A percentile compares a stretch with the other conserved stretches of the same genome.
Evolutionary conservation across 2,888 invertebrate species (phyloP).

Genomic region (Xestia rhomboidea): DNA sequence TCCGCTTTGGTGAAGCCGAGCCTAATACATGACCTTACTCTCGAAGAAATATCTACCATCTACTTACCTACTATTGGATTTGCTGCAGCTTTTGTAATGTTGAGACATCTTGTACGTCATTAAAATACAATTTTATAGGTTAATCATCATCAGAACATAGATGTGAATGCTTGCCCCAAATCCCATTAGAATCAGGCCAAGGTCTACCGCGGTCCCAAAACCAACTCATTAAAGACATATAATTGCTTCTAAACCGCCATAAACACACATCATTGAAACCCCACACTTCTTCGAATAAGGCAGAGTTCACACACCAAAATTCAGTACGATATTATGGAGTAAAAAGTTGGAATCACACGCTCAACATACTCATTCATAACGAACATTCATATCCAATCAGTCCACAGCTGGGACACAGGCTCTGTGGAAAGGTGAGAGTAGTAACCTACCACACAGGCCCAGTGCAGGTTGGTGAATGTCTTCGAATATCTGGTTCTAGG

Average conservation of each 20-base stretch:
- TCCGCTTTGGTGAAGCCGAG: neutral
- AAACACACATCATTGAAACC: slow-evolving; percentile 8
- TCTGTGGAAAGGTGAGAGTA: neutral
- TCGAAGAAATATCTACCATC: neutral
- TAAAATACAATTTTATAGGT: neutral
- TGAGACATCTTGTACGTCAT: neutral
- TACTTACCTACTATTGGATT: neutral
- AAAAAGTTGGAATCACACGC: neutral
- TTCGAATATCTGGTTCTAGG: neutral
- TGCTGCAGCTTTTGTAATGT: neutral
- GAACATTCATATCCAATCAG: neutral
- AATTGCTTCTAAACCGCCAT: slow-evolving; percentile 30
- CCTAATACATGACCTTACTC: neutral
- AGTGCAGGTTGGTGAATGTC: neutral
- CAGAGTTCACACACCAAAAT: neutral
- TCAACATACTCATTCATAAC: too few species aligned
- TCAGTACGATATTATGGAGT: neutral
- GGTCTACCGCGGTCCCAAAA: slow-evolving; percentile 2
- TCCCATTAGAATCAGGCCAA: slow-evolving; percentile 20
- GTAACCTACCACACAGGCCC: neutral
- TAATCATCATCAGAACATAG: neutral
- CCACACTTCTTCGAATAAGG: slow-evolving; percentile 9
- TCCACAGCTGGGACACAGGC: neutral
- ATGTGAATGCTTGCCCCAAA: neutral
- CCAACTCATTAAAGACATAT: slow-evolving; percentile 34